phyloP scores from a whole-genome alignment of 2,888 invertebrate species.

The Agonopterix heracliana region DNA sequence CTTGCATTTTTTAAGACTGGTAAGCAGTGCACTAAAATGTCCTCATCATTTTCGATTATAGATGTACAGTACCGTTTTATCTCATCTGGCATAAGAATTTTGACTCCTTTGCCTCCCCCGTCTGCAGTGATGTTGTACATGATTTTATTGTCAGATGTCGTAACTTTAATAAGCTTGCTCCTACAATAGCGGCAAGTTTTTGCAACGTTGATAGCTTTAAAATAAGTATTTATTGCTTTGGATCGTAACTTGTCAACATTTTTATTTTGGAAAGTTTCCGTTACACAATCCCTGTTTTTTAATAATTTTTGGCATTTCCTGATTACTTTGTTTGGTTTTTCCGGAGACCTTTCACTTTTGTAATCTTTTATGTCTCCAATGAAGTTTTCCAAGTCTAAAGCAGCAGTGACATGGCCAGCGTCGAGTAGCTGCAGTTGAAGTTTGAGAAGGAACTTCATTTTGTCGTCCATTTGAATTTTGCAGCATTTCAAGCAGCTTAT shows the following conservation, averaged over 20 bases:
- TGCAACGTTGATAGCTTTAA: constrained; percentile 57
- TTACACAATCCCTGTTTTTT: constrained; percentile 41
- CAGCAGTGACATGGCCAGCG: constrained; percentile 83
- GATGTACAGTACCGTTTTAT: constrained; percentile 80
- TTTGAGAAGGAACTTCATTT: constrained; percentile 74
- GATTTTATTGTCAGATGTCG: constrained; percentile 77
- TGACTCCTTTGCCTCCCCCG: constrained; percentile 45
- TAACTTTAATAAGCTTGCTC: constrained; percentile 68
- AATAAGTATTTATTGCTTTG: constrained; percentile 55
- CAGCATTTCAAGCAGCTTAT: constrained; percentile 83
- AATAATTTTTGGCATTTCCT: constrained; percentile 52
- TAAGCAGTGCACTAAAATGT: constrained; percentile 81
- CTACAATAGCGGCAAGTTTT: constrained; percentile 76
- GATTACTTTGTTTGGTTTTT: constrained; percentile 59
- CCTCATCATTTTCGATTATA: constrained; percentile 83
- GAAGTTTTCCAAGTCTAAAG: constrained; percentile 79
- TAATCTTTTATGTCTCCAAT: constrained; percentile 47
- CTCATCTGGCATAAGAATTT: constrained; percentile 80
- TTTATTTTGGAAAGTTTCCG: constrained; percentile 57
- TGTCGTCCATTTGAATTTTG: constrained; percentile 76
- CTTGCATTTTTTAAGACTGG: constrained; percentile 78
- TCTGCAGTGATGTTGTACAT: constrained; percentile 60
- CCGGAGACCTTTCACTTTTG: constrained; percentile 52
- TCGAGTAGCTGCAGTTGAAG: constrained; percentile 84
- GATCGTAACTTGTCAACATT: constrained; percentile 67